A percentile compares a stretch with the other conserved stretches of the same genome.
These are phyloP conservation scores for Stegana nigrithorax DNA, from an alignment of 2,888 invertebrate genomes.

Conservation along the genomic window DNA sequence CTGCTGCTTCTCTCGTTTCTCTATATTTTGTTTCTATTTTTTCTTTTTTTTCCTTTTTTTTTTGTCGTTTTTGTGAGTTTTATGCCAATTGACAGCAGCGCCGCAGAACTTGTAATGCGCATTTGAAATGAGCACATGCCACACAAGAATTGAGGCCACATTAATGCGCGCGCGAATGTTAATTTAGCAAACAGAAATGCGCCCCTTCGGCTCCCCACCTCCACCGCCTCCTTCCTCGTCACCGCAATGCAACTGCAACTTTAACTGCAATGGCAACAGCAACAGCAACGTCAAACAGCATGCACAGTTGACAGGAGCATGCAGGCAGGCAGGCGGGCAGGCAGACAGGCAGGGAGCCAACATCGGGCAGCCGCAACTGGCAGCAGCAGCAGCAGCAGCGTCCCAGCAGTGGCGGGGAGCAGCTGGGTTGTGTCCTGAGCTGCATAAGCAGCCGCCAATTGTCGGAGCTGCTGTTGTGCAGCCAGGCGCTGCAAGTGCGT, in stretches of 20 bases:
- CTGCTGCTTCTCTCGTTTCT: no score
- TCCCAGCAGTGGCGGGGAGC: no score
- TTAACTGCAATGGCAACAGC: background rate
- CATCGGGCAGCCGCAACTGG: no score
- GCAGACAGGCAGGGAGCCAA: no score
- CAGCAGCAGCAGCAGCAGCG: no score
- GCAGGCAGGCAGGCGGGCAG: no score
- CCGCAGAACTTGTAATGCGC: slow-evolving; percentile 48
- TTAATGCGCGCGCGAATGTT: slow-evolving; percentile 11
- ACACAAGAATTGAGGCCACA: slow-evolving; percentile 11
- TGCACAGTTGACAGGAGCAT: background rate
- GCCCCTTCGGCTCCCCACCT: background rate
- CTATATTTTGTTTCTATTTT: background rate
- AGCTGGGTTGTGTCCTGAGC: background rate
- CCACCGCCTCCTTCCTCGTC: background rate
- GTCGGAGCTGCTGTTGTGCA: background rate
- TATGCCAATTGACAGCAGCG: slow-evolving; percentile 13
- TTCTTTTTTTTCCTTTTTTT: no score
- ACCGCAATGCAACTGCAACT: background rate
- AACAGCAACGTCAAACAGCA: background rate
- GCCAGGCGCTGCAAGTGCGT: slow-evolving; percentile 34
- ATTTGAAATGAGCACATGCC: slow-evolving; percentile 56
- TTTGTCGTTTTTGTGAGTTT: background rate
- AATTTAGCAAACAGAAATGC: slow-evolving; percentile 10
- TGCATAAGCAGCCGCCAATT: no score